phyloP scores from a whole-genome alignment of 2,113 vertebrate species.

The Gavialis gangeticus region DNA sequence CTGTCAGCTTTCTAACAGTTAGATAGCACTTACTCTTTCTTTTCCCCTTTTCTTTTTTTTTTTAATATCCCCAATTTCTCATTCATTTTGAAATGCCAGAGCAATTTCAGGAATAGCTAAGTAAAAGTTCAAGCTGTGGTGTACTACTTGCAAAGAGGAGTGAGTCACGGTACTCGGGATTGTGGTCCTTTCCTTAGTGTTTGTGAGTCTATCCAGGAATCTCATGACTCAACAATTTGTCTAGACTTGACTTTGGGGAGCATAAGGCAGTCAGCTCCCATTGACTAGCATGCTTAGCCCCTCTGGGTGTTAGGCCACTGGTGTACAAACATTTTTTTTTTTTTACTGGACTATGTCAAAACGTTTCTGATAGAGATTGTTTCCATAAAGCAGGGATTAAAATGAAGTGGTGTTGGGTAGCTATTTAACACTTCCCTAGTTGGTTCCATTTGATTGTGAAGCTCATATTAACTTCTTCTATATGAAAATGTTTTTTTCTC shows the following conservation, averaged over 20 bases:
- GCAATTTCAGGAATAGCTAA: not conserved
- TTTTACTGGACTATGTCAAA: no score
- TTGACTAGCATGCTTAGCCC: not conserved
- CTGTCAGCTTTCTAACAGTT: not conserved
- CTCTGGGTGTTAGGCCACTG: not conserved
- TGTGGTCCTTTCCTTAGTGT: not conserved
- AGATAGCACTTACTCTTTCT: not conserved
- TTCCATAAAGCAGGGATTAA: not conserved
- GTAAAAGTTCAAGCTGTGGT: not conserved
- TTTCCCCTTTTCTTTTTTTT: not conserved
- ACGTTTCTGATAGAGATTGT: not conserved
- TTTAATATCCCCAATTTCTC: fast-evolving
- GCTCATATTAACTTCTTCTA: no score
- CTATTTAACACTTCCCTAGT: not conserved
- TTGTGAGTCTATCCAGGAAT: not conserved
- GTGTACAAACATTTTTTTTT: not conserved
- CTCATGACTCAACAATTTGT: not conserved
- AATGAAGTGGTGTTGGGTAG: not conserved
- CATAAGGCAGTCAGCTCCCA: no score
- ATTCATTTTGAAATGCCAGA: not conserved
- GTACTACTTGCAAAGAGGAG: not conserved
- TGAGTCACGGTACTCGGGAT: not conserved
- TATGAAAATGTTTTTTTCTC: no score
- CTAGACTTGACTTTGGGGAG: not conserved
- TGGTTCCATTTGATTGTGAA: not conserved